Base-by-base conservation (phyloP, 1,140 invertebrate genomes). In the Streblospio benedicti region DNA sequence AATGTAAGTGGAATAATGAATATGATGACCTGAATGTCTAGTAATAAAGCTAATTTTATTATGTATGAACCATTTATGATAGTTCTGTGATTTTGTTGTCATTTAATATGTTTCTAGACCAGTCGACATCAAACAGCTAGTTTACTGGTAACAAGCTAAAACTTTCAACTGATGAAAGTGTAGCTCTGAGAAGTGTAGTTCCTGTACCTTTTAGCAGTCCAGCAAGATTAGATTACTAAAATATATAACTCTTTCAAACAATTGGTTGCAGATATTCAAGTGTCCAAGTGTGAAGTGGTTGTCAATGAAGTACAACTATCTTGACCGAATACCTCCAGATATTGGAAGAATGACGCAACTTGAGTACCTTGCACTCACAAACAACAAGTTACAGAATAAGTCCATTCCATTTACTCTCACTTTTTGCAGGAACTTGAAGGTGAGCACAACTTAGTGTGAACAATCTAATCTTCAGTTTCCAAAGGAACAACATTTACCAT, bases 381-480 rank as follows among this genome's bases (percentile, higher is more conserved):
- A 81, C 59, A 82, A 82, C 61, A 74, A 74, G 53, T 71, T 82
- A 14, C 73, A 78, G 53, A 78, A 80, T 38, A 69, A 75, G 28
- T 78, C 80, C n/a, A 73, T 81, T 45, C 81, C 80, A 1, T 78
- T 70, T 64, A 78, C 75, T n/a, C 62, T 82, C 16, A 75, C 69
- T 1, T 81, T 80, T 67, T 81, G 79, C 60, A 57, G 20, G 6
- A 69, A 69, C 23, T 35, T 55, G 3, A n/a, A n/a, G n/a, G n/a
- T n/a, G n/a, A n/a, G n/a, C n/a, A n/a, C n/a, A n/a, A n/a, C n/a
- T n/a, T n/a, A n/a, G n/a, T n/a, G n/a, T n/a, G n/a, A n/a, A n/a
- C n/a, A n/a, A n/a, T n/a, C n/a, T n/a, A n/a, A n/a, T n/a, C n/a
- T n/a, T n/a, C n/a, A n/a, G n/a, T n/a, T n/a, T n/a, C n/a, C n/a